phyloP scores from a whole-genome alignment of 1,140 invertebrate genomes.

The Meloidogyne hapla region DNA sequence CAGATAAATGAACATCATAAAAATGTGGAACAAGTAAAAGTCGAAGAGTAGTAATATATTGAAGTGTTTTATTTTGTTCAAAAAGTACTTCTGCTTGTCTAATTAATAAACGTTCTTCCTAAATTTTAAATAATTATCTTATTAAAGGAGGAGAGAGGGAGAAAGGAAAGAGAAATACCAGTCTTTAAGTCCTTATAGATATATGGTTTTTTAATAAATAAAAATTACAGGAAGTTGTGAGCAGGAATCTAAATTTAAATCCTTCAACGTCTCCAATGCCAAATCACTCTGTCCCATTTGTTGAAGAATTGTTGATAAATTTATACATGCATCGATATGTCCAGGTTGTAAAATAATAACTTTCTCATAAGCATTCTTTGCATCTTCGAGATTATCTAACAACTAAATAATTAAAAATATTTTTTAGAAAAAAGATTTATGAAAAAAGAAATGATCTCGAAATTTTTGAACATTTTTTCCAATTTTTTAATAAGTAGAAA shows the following conservation, averaged over 20 bases:
- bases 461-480: no score
- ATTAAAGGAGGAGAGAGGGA: no score
- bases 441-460: no score
- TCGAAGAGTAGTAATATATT: slow-evolving; percentile 52
- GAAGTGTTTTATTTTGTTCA: slow-evolving; percentile 36
- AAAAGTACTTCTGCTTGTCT: slow-evolving; percentile 59
- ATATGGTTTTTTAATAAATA: background rate
- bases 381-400: slow-evolving; percentile 37
- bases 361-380: slow-evolving; percentile 44
- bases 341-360: slow-evolving; percentile 47
- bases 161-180: no score
- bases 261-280: slow-evolving; percentile 55
- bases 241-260: slow-evolving; percentile 55
- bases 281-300: slow-evolving; percentile 46
- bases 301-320: slow-evolving; percentile 58
- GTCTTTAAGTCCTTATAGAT: no score
- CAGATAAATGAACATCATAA: slow-evolving; percentile 46
- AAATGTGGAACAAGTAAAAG: slow-evolving; percentile 59
- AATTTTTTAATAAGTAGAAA: no score
- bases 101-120: slow-evolving; percentile 59
- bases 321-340: slow-evolving; percentile 60
- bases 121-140: background rate
- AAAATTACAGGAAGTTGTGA: slow-evolving; percentile 47
- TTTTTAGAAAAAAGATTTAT: background rate
- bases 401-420: slow-evolving; percentile 27